Evolutionary conservation across 2,113 vertebrate genomes (phyloP).

Genomic region (Ellobius talpinus): DNA sequence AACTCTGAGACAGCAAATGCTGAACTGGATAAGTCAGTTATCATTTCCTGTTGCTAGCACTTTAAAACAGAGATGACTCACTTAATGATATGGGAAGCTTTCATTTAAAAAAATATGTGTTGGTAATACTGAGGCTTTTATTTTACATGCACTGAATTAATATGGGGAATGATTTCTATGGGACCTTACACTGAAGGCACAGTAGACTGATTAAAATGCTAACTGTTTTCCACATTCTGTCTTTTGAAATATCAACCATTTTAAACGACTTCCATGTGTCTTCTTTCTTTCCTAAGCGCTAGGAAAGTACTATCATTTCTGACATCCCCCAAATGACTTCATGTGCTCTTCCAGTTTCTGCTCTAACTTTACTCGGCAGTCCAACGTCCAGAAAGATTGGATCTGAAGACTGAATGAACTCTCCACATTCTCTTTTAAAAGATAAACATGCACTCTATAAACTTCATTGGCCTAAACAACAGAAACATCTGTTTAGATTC

Average conservation of each 20-base stretch:
- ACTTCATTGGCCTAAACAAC: slow-evolving; percentile 84
- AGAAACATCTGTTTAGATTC: slow-evolving; percentile 87
- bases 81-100: not conserved
- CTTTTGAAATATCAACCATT: not conserved
- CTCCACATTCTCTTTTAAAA: slow-evolving; percentile 80
- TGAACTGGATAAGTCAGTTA: not conserved
- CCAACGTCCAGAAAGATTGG: slow-evolving; percentile 71
- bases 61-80: slow-evolving; percentile 65
- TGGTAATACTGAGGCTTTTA: slow-evolving; percentile 21
- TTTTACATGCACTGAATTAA: slow-evolving; percentile 25
- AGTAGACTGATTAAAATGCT: slow-evolving; percentile 35
- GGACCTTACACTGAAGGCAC: not conserved
- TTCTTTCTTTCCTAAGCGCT: slow-evolving; percentile 48
- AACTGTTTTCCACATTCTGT: not conserved
- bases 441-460: slow-evolving; percentile 86
- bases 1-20: not conserved
- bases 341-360: slow-evolving; percentile 64
- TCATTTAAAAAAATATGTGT: not conserved
- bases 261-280: slow-evolving; percentile 45
- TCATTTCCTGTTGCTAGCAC: slow-evolving; percentile 3
- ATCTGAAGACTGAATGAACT: slow-evolving; percentile 76
- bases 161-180: not conserved
- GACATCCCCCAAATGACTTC: slow-evolving; percentile 68
- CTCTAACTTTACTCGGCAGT: slow-evolving; percentile 65
- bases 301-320: slow-evolving; percentile 55